These are phyloP conservation scores for Neodiprion fabricii DNA, from an alignment of 1,140 invertebrate species.

Conservation along the genomic window DNA sequence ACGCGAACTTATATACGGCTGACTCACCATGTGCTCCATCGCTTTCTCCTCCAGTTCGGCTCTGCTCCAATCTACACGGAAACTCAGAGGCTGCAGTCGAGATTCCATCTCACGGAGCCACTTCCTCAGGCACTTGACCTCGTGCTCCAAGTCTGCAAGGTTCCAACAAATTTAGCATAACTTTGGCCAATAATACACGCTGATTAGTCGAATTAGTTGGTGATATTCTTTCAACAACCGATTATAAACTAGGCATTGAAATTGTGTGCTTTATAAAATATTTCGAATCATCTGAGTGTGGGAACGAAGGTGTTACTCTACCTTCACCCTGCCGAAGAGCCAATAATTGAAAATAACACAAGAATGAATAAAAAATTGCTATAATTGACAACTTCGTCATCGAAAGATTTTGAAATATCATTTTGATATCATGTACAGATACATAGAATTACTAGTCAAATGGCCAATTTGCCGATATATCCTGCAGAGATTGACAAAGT, in stretches of 20 bases:
- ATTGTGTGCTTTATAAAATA: neutral
- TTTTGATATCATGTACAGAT: no score
- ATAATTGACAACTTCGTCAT: no score
- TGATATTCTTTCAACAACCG: neutral
- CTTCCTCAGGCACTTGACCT: constrained; percentile 71
- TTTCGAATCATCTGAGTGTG: neutral
- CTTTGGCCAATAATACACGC: neutral
- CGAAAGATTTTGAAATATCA: no score
- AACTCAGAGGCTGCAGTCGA: constrained; percentile 69
- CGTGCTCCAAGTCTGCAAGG: constrained; percentile 71
- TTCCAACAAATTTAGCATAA: neutral
- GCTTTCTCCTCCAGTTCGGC: constrained; percentile 72
- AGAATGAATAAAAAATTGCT: no score
- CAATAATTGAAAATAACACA: no score
- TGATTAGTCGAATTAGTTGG: neutral
- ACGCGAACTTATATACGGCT: no score
- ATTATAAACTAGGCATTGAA: neutral
- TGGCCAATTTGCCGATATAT: no score
- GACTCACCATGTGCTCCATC: constrained; percentile 73
- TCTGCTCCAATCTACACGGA: constrained; percentile 67
- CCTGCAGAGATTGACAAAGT: no score
- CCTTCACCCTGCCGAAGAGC: no score
- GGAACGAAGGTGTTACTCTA: neutral
- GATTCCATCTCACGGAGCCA: constrained; percentile 70
- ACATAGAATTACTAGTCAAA: no score